Percentiles rank a stretch among this genome's conserved stretches.
Evolutionary conservation across 1,140 invertebrate species (phyloP).

Genomic region (Drosophila varians): DNA sequence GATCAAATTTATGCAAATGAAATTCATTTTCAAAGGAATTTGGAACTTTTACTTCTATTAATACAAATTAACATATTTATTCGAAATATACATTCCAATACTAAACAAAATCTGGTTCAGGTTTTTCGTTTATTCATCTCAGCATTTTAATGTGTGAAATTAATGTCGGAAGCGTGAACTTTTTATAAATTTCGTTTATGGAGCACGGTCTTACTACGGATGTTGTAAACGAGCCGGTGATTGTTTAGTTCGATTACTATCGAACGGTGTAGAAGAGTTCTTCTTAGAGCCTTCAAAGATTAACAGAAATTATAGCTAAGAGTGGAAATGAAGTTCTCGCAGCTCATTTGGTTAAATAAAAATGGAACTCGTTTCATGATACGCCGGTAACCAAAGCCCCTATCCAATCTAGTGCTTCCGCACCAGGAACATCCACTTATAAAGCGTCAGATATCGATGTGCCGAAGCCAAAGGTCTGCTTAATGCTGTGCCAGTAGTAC

Average conservation of each 20-base stretch:
- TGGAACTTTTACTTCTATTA: neutral
- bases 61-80: slow-evolving; percentile 9
- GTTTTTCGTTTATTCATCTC: slow-evolving; percentile 55
- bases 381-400: slow-evolving; percentile 8
- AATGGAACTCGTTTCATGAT: slow-evolving; percentile 33
- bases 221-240: slow-evolving; percentile 26
- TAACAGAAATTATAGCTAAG: slow-evolving; percentile 66
- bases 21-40: neutral
- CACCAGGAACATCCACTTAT: slow-evolving; percentile 44
- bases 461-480: slow-evolving; percentile 96
- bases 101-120: slow-evolving; percentile 23
- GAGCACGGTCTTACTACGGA: slow-evolving; percentile 19
- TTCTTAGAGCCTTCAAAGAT: slow-evolving; percentile 35
- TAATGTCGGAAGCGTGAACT: slow-evolving; percentile 38
- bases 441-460: slow-evolving; percentile 84
- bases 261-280: neutral
- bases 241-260: slow-evolving; percentile 7
- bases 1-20: neutral
- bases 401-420: slow-evolving; percentile 9
- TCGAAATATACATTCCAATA: slow-evolving; percentile 12
- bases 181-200: slow-evolving; percentile 8
- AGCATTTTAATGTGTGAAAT: slow-evolving; percentile 43
- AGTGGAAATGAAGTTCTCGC: slow-evolving; percentile 43
- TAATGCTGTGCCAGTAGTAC: slow-evolving; percentile 97
- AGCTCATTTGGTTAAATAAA: slow-evolving; percentile 24